phyloP scores from a whole-genome alignment of 1,140 invertebrate genomes.

The Whitmania pigra region DNA sequence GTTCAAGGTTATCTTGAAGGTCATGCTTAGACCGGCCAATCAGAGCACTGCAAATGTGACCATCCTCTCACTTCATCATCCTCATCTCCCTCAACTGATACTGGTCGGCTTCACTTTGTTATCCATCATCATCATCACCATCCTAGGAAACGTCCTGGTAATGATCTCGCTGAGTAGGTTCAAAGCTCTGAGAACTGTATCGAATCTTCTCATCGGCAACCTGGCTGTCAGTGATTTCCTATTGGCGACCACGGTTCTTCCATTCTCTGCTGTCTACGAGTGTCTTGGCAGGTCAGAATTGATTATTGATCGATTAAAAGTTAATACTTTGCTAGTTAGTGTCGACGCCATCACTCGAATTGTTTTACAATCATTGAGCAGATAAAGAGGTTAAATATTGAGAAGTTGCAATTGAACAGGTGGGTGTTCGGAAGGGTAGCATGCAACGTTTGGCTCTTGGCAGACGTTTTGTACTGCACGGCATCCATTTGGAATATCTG shows the following conservation, averaged over 20 bases:
- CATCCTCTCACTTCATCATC: not conserved
- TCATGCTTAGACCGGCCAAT: no score
- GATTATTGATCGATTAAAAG: no score
- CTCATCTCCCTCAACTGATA: not conserved
- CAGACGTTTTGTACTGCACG: slow-evolving; percentile 43
- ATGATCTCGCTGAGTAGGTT: slow-evolving; percentile 16
- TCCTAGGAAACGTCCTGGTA: slow-evolving; percentile 19
- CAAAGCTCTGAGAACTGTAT: slow-evolving; percentile 17
- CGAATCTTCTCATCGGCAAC: slow-evolving; percentile 26
- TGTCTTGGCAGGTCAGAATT: slow-evolving; percentile 13
- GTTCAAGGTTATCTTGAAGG: no score
- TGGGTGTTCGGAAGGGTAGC: slow-evolving; percentile 24
- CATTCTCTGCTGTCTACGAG: slow-evolving; percentile 22
- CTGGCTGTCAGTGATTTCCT: slow-evolving; percentile 26
- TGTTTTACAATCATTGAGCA: no score
- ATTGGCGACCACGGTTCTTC: slow-evolving; percentile 26
- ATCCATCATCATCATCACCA: slow-evolving; percentile 4
- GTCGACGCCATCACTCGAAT: no score
- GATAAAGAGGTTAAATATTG: no score
- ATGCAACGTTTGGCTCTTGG: slow-evolving; percentile 28
- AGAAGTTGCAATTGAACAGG: not conserved
- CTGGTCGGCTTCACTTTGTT: slow-evolving; percentile 5
- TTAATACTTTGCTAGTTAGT: no score
- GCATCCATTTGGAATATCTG: slow-evolving; percentile 44
- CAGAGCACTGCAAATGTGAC: no score